Evolutionary conservation across 2,113 vertebrate species (phyloP).

Genomic region (Eudorcas thomsonii): DNA sequence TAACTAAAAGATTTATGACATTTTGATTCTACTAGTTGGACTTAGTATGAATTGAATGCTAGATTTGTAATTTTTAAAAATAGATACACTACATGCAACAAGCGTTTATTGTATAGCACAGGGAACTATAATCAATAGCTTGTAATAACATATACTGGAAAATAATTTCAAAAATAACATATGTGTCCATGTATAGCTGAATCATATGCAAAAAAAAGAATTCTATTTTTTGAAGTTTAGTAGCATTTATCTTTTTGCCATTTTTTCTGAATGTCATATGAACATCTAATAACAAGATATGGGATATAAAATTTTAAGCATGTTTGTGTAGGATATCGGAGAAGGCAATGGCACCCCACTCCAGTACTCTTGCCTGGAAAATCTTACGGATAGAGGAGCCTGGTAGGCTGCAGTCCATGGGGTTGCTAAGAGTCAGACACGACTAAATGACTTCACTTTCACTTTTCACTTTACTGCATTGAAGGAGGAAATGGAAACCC

Average conservation of each 20-base stretch:
- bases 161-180: background rate
- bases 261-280: background rate
- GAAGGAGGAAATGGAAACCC: too few species aligned
- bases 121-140: background rate
- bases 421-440: rapidly evolving
- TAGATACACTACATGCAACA: background rate
- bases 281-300: background rate
- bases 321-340: background rate
- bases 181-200: background rate
- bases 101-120: background rate
- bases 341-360: too few species aligned
- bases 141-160: background rate
- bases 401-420: too few species aligned
- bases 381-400: too few species aligned
- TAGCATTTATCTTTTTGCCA: background rate
- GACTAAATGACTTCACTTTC: too few species aligned
- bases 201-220: background rate
- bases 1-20: background rate
- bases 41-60: background rate
- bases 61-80: background rate
- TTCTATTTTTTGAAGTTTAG: background rate
- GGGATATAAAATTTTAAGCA: background rate
- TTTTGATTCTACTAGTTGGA: background rate
- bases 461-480: too few species aligned
- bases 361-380: too few species aligned